Conservation (phyloP, 2,888 invertebrate species). For the Autographa pulchrina region DNA sequence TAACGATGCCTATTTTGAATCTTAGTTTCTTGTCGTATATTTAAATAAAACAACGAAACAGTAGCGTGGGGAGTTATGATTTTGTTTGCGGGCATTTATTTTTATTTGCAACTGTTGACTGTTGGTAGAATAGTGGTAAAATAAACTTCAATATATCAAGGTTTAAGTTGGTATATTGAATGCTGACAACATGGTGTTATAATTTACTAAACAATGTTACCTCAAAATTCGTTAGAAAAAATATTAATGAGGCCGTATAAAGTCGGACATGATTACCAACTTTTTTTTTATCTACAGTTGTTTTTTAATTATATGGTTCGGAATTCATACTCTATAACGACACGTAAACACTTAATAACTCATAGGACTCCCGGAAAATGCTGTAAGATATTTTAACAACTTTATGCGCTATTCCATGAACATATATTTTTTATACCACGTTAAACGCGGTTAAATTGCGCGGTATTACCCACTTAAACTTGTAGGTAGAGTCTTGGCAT, state of each 20-base stretch:
- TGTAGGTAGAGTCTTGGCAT: conserved; percentile 54
- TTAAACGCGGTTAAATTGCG: conserved; percentile 46
- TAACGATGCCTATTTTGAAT: conserved; percentile 40
- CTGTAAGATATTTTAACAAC: conserved; percentile 28
- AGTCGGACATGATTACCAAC: too few relatives aligned
- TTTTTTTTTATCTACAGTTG: too few relatives aligned
- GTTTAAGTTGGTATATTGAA: too few relatives aligned
- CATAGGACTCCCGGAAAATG: conserved; percentile 21
- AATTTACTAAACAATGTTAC: too few relatives aligned
- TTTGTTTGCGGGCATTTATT: not conserved
- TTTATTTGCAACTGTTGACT: not conserved
- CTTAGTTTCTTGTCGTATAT: conserved; percentile 18
- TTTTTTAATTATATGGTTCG: too few relatives aligned
- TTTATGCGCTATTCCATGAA: conserved; percentile 19
- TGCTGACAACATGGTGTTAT: too few relatives aligned
- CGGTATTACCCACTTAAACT: conserved; percentile 44
- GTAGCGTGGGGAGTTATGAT: not conserved
- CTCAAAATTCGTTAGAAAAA: too few relatives aligned
- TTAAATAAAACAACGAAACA: conserved; percentile 25
- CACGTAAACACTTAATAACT: conserved; percentile 34
- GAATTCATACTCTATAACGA: not conserved
- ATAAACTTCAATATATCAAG: not conserved
- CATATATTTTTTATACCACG: conserved; percentile 29
- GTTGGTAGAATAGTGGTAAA: not conserved
- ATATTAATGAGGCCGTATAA: too few relatives aligned